Conservation (phyloP, 2,113 vertebrate species). For the Centropus bengalensis region DNA sequence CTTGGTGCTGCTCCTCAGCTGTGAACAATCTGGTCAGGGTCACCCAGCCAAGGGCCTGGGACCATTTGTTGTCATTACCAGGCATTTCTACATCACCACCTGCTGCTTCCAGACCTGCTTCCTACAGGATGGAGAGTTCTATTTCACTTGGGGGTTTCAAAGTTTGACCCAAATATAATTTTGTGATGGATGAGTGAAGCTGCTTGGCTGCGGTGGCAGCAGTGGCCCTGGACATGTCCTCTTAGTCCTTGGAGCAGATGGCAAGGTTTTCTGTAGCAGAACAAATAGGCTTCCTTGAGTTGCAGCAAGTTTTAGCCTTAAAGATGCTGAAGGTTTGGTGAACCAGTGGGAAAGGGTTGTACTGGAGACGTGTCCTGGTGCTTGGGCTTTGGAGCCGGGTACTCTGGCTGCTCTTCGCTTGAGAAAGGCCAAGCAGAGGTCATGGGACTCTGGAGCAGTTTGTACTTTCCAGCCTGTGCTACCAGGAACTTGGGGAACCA, state of each 20-base stretch:
- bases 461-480: not conserved
- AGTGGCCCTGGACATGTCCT: not conserved
- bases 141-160: not conserved
- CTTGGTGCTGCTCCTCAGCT: not conserved
- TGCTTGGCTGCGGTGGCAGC: not conserved
- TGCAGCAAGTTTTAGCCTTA: not conserved
- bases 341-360: not conserved
- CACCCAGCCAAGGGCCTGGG: not conserved
- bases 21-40: not conserved
- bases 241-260: conserved; percentile 1
- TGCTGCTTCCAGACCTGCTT: not conserved
- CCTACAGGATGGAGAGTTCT: not conserved
- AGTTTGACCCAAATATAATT: not conserved
- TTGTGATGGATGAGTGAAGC: not conserved
- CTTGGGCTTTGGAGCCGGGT: not conserved
- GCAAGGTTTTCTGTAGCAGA: not conserved
- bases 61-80: not conserved
- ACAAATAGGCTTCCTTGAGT: not conserved
- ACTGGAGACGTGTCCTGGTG: not conserved
- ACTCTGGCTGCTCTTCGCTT: not conserved
- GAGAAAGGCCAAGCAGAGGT: not conserved
- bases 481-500: fast-evolving
- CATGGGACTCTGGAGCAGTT: not conserved
- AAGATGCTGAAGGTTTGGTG: not conserved
- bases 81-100: not conserved